Base-by-base conservation (phyloP, 2,888 invertebrate genomes). In the Pelosia muscerda region DNA sequence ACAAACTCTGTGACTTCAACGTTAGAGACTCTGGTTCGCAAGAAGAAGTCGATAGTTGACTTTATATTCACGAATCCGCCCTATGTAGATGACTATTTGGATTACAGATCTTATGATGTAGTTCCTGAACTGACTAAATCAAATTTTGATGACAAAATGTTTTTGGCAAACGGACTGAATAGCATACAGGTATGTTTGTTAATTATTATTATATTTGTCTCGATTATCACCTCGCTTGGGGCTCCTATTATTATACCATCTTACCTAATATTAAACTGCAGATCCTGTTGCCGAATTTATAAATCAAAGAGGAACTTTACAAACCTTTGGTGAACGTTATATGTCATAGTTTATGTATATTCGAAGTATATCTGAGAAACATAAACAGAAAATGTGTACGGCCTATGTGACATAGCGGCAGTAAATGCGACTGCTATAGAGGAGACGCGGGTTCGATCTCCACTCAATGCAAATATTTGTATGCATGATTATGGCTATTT, bases 1-100 rank as follows among this genome's bases (percentile, higher is more conserved):
- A 58, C 67, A 42, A 84, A 76, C 67, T 63, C 79, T 10, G 77
- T 83, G 5, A 84, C 83, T 13, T 66, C 90, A 6, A 81, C 83
- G 2, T 74, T 92, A 79, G 92, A 92, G 83, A 92, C 90, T 1
- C 84, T 92, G 3, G 83, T 90, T 72, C 83, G 94, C 64, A 86
- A 88, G 58, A 95, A 95, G 73, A 94, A 89, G 79, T 94, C 95
- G 1, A 85, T 93, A 31, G 90, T 91, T 9, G 93, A 94, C 78
- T 95, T 93, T 64, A 86, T 94, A 73, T 93, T 88, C 63, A 92
- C 90, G 26, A 90, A 89, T 78, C 93, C 92, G 4, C 90, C 93
- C 0, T 92, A 92, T 71, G 77, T 89, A 31, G 89, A 93, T 25
- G 93, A 93, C 74, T 91, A 90, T 71, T 81, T 88, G 42, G 82